Evolutionary conservation across 2,797 vertebrate genomes (phyloP), one percentile per base, ranked within the genome.

Genomic region (Nothura maculosa): DNA sequence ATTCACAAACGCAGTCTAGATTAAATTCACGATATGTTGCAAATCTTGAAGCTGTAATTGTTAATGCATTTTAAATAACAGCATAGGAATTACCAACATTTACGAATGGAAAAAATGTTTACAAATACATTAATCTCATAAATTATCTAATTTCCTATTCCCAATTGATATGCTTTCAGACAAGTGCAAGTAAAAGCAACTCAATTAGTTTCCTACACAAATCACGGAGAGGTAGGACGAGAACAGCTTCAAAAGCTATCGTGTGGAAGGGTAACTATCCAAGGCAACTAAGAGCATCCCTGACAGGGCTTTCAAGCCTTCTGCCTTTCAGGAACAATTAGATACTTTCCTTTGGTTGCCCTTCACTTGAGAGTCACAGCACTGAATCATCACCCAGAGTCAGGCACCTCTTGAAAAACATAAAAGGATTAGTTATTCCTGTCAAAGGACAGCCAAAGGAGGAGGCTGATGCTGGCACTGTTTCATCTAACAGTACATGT

Each of bases 381-480:
- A 60, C 48, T 80, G 34, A 91, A 75, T 87, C 87, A 81, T 67
- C 47, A 95, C 28, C 12, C 28, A 43, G 75, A 67, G 30, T 27
- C 62, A 1, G 0, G 17, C n/a, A 69, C 21, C 38, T 69, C 64
- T 74, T 52, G 36, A 48, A 81, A 87, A 79, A 63, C 20, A 50
- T 30, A 42, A 43, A 92, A 89, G 13, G 55, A 87, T 92, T 81
- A 84, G 63, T 85, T 34, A 68, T 87, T 77, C 42, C 52, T 74
- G 45, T 70, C 42, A 90, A 86, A 93, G 75, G 70, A 86, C 89
- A 88, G 81, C 30, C 64, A 82, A 61, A 87, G 52, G 55, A 95
- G 69, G n/a, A 80, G 64, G 27, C 74, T 30, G 30, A 55, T 47
- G 24, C 57, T 91, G 72, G 61, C 60, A 81, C 13, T 24, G 30